Evolutionary conservation across 2,113 vertebrate species (phyloP).

Genomic region (Xenopus laevis): DNA sequence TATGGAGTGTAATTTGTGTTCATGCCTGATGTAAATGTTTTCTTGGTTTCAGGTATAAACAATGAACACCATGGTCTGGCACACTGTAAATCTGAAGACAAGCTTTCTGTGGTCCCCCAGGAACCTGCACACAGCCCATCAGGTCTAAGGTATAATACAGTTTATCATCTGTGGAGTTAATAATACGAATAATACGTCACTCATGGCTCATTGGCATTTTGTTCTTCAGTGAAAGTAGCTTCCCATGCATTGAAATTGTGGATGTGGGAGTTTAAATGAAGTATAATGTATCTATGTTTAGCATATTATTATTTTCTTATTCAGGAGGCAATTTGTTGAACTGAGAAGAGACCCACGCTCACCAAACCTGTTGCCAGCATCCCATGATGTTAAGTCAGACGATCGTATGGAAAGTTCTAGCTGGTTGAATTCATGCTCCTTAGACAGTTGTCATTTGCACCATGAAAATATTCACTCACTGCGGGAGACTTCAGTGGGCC

Average conservation of each 20-base stretch:
- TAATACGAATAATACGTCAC: no score
- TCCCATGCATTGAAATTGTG: no score
- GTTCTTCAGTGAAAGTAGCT: no score
- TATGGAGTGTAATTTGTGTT: no score
- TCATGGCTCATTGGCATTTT: no score
- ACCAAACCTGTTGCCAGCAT: neutral
- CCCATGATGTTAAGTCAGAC: constrained; percentile 3
- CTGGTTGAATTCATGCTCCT: neutral
- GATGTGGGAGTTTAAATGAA: no score
- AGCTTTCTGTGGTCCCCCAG: constrained; percentile 13
- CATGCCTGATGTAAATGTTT: no score
- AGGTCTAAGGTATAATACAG: constrained; percentile 16
- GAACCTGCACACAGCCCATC: constrained; percentile 22
- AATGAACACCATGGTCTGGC: constrained; percentile 23
- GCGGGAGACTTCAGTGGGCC: neutral
- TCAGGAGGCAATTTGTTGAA: constrained; percentile 20
- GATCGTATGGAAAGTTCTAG: constrained; percentile 3
- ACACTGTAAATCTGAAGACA: constrained; percentile 27
- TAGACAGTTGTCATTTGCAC: constrained; percentile 19
- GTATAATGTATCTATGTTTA: no score
- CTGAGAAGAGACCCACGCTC: constrained; percentile 13
- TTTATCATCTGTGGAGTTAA: neutral
- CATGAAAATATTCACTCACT: neutral
- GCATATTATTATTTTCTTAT: neutral
- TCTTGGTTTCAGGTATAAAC: neutral